Evolutionary conservation across 2,888 invertebrate species (phyloP), one percentile per base, ranked within the genome.

Genomic region (Tillus elongatus): DNA sequence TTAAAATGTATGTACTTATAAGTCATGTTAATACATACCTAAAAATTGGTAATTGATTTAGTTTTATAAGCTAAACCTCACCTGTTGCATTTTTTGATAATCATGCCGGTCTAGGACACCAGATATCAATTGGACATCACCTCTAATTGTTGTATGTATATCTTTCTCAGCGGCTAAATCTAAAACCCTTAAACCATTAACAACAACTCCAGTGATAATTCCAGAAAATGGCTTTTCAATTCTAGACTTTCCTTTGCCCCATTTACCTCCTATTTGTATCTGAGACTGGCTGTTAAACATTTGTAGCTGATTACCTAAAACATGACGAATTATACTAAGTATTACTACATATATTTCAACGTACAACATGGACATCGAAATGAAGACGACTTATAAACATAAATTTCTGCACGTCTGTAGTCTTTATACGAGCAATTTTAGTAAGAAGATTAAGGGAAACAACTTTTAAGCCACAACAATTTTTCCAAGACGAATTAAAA

Each of bases 281-380:
- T 80, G 81, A 1, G 90, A 82, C 74, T 92, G 91, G 56, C 85
- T 83, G 68, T 95, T 93, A 72, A 95, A 93, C 16, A 90, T 85
- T 36, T 65, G 64, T 19, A 67, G 45, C 45, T 66, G 64, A 44
- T 65, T 81, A 9, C 87, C 89, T 87, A 65, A n/a, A n/a, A 2
- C n/a, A n/a, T n/a, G 64, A 66, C 38, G 37, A 33, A 14, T 33
- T n/a, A n/a, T n/a, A n/a, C n/a, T n/a, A n/a, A n/a, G n/a, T n/a
- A n/a, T n/a, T n/a, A n/a, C n/a, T n/a, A n/a, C n/a, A n/a, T n/a
- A n/a, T n/a, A n/a, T n/a, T n/a, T n/a, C n/a, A n/a, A n/a, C n/a
- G n/a, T n/a, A n/a, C n/a, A n/a, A n/a, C n/a, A n/a, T n/a, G n/a
- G n/a, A n/a, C n/a, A n/a, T n/a, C n/a, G n/a, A n/a, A n/a, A n/a